Base-by-base conservation (phyloP, 1,140 invertebrate genomes). In the Ruditapes philippinarum region DNA sequence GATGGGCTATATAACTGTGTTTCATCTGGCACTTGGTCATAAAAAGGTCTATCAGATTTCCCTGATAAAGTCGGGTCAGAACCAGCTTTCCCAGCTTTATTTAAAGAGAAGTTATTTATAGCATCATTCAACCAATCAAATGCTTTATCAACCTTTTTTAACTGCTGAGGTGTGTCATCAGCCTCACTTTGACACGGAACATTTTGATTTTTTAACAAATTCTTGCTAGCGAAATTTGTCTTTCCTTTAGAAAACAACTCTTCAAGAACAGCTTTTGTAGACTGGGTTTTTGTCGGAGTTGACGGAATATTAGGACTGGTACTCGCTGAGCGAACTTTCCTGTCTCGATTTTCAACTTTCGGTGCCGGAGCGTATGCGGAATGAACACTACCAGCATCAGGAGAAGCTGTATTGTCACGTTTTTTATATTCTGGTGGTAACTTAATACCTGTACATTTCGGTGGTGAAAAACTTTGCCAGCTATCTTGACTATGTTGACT, bases 71-170 rank as follows among this genome's bases (percentile, higher is more conserved):
- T 14, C 0, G 87, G 87, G 54, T 83, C 68, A 36, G 62, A 57
- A 25, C 62, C 85, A 65, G 79, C 14, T 81, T 89, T 93, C 0
- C 89, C 91, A 76, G 88, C 74, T 33, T 74, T 89, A 79, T 92
- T 93, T 38, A 94, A 57, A 45, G 93, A 88, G 84, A 95, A 93
- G 76, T 90, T 92, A 90, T 86, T 94, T 38, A 95, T 85, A 28
- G 94, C 95, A 90, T 94, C 94, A 90, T 94, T 95, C 42, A 95
- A 84, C 96, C 95, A 96, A 91, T 95, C 95, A 94, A 95, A 96
- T 45, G 95, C 94, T 88, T 95, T 93, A 45, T 95, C 93, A 31
- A 92, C 84, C 79, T 92, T 93, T 78, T 82, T 82, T 0, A 78
- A 33, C 22, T 78, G 22, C 22, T 38, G 19, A 40, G 19, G 22